Evolutionary conservation across 2,113 vertebrate species (phyloP), one percentile per base, ranked within the genome.

Genomic region (Empidonax traillii): DNA sequence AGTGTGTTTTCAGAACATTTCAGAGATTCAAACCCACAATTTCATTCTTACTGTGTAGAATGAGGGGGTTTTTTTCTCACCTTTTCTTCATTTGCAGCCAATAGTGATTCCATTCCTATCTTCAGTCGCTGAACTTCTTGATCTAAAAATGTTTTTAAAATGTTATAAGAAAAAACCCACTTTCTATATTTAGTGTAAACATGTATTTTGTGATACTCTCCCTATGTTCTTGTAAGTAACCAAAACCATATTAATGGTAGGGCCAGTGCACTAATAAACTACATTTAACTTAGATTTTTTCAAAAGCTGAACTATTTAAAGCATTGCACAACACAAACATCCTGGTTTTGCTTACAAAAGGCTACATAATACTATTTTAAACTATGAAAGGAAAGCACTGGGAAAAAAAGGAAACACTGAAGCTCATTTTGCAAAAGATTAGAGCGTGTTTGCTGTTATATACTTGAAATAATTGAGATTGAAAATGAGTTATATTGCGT

Each of bases 81-180:
- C 98, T 99, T 99, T 97, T 99, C 99, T 95, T 99, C 98, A 91
- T 99, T 99, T 85, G 99, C 98, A 91, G 98, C 97, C 62, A 98
- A 76, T 58, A 99, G 95, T 0, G 98, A 98, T 92, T 99, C 99
- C 98, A 99, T 99, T 67, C 99, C 99, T 79, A 97, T 97, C 96
- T 98, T 99, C 94, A 99, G 94, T 81, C 96, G 97, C 39, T 99
- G 99, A 82, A 99, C 97, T 96, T 99, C 99, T 97, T 99, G 98
- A 95, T 99, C 99, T 99, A 97, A 85, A 98, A 96, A 91, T 30
- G 41, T 89, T 96, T 95, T 61, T 4, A 37, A 87, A 85, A 77
- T n/a, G 19, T 85, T 74, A 8, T 44, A 27, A 89, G 62, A 49
- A 66, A 92, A 76, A 61, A 8, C 52, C 9, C 53, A 20, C 21